Base-by-base conservation (phyloP, 2,113 vertebrate genomes). In the Halichoeres trimaculatus region DNA sequence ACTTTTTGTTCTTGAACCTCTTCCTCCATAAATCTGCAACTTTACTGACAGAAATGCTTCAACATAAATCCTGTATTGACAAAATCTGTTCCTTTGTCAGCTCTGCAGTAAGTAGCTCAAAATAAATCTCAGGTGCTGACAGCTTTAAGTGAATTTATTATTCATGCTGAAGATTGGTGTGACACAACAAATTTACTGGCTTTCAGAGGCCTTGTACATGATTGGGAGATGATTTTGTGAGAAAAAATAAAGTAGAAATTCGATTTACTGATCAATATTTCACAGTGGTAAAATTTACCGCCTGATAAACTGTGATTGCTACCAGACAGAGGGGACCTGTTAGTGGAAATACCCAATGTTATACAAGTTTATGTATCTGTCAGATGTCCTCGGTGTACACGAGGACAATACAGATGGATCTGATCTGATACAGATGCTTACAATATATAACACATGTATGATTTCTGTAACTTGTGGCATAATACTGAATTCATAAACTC, bases 91-190 rank as follows among this genome's bases (percentile, higher is more conserved):
- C 5, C 36, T 35, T 7, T 62, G 10, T 50, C 53, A 48, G 35
- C 62, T 10, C 23, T 17, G 17, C 22, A 57, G 56, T 23, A 8
- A 17, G 9, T 57, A 58, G 48, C n/a, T 61, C 7, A 38, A 22
- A 56, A 50, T 51, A 9, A 30, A 57, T 57, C 54, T 24, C 13
- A 24, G 35, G 57, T 43, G 53, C 71, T 52, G 61, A 23, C 43
- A 23, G 36, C 19, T 74, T 43, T 45, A 55, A 47, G 24, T 55
- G 20, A 55, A 63, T 63, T 13, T 45, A 55, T 47, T 48, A 63
- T 73, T 73, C 38, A 56, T 2, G 2, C 1, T 17, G 50, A 24
- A 14, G 50, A 17, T 26, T 45, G 20, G 41, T 38, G 70, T 74
- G 60, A 36, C 59, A 50, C 47, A 26, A 48, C 11, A 17, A 50